These are phyloP conservation scores for Ptiloglossa arizonensis DNA, from an alignment of 1,140 invertebrate genomes.

Conservation along the genomic window DNA sequence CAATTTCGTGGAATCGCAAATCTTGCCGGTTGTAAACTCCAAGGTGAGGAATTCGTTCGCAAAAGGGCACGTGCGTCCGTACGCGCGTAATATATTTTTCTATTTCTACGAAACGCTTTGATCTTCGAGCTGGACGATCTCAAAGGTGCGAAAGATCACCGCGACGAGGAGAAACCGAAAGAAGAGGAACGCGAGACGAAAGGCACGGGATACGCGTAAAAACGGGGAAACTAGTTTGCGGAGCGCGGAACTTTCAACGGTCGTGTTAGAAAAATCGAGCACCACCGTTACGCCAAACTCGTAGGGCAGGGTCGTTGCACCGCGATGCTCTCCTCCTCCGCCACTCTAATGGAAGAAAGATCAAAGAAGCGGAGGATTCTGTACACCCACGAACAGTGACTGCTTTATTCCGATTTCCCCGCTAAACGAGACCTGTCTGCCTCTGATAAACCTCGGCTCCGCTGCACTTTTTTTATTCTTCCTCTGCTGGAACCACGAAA, in stretches of 20 bases:
- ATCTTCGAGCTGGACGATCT: too few relatives aligned
- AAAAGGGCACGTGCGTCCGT: too few relatives aligned
- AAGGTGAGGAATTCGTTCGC: too few relatives aligned
- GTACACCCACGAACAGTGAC: slow-evolving; percentile 25
- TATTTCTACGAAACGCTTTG: too few relatives aligned
- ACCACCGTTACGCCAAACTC: slow-evolving; percentile 38
- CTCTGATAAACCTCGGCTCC: neutral
- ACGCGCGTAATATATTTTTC: too few relatives aligned
- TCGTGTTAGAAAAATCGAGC: slow-evolving; percentile 25
- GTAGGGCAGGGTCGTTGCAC: slow-evolving; percentile 50
- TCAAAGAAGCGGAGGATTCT: slow-evolving; percentile 39
- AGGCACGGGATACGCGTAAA: too few relatives aligned
- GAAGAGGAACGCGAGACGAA: too few relatives aligned
- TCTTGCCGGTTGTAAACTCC: too few relatives aligned
- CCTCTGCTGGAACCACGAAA: neutral
- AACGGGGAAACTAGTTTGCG: neutral
- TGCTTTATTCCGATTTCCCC: slow-evolving; percentile 51
- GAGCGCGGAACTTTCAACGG: neutral
- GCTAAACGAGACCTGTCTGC: slow-evolving; percentile 14
- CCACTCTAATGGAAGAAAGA: slow-evolving; percentile 42
- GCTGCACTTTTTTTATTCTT: neutral
- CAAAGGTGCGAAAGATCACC: too few relatives aligned
- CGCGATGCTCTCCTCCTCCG: slow-evolving; percentile 7
- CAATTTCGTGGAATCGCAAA: too few relatives aligned
- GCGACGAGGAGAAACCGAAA: neutral